Evolutionary conservation across 2,888 invertebrate species (phyloP).

Genomic region (Eupithecia insigniata): DNA sequence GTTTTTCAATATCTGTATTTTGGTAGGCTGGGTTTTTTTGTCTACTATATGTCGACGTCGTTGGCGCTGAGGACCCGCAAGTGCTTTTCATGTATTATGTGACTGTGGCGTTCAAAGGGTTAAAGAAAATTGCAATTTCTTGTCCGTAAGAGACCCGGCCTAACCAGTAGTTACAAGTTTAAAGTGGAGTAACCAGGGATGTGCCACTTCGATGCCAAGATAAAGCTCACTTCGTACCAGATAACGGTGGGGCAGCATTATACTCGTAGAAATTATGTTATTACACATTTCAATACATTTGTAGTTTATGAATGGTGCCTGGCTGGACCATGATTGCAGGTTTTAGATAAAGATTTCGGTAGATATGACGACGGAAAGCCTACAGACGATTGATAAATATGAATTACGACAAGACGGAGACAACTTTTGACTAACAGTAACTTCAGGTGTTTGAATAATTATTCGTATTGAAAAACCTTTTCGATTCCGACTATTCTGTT

Average conservation of each 20-base stretch:
- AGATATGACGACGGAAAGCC: background rate
- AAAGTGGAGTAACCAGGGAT: conserved; percentile 1
- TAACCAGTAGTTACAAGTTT: background rate
- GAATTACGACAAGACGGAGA: background rate
- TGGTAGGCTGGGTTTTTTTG: too few species aligned
- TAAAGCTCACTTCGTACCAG: background rate
- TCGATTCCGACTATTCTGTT: background rate
- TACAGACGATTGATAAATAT: background rate
- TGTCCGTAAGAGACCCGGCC: background rate
- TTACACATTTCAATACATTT: background rate
- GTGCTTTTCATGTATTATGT: too few species aligned
- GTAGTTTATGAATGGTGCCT: background rate
- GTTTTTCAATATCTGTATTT: too few species aligned
- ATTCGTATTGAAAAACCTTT: background rate
- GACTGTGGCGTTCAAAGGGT: too few species aligned
- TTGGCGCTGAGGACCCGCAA: too few species aligned
- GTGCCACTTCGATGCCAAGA: conserved; percentile 9
- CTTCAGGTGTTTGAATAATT: background rate
- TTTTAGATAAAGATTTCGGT: background rate
- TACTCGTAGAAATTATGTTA: background rate
- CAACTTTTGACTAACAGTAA: background rate
- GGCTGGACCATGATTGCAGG: background rate
- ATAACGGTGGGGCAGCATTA: conserved; percentile 6
- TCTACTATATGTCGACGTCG: too few species aligned
- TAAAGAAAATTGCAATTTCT: background rate